These are phyloP conservation scores for Automeris io DNA, from an alignment of 2,888 invertebrate species.

Conservation along the genomic window DNA sequence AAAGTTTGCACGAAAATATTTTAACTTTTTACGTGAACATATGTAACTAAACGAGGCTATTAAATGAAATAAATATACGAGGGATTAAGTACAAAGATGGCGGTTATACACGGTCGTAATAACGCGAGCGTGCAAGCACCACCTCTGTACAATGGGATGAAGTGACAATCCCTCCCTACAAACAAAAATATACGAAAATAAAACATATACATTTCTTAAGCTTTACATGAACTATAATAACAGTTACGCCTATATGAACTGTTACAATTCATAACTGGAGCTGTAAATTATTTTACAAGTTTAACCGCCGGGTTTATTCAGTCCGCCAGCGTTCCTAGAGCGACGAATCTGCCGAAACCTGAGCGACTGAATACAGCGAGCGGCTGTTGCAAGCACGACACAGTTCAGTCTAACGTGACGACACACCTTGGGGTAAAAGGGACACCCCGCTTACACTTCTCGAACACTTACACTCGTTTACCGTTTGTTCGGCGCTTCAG, in stretches of 20 bases:
- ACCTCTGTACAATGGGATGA: not conserved
- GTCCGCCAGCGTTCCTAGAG: not conserved
- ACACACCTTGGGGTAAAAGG: too few species aligned
- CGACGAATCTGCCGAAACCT: not conserved
- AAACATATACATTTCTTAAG: slow-evolving; percentile 72
- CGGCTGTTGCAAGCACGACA: not conserved
- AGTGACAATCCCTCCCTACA: slow-evolving; percentile 28
- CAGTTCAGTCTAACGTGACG: slow-evolving; percentile 6
- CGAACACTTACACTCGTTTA: too few species aligned
- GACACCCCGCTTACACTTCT: too few species aligned
- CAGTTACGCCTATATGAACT: slow-evolving; percentile 70
- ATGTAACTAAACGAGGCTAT: slow-evolving; percentile 60
- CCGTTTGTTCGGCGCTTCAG: too few species aligned
- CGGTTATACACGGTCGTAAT: not conserved
- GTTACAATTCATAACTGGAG: slow-evolving; percentile 51
- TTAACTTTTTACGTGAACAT: slow-evolving; percentile 46
- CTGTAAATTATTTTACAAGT: slow-evolving; percentile 63
- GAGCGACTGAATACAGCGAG: not conserved
- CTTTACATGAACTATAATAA: slow-evolving; percentile 72
- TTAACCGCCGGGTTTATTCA: slow-evolving; percentile 13
- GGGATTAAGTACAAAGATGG: slow-evolving; percentile 4
- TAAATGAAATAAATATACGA: slow-evolving; percentile 53
- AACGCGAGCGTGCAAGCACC: not conserved
- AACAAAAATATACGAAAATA: slow-evolving; percentile 65
- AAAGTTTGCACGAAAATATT: slow-evolving; percentile 53